Percentiles rank a stretch among this genome's conserved stretches.
Conservation (phyloP, 2,888 invertebrate species). For the Macropis europaea region DNA sequence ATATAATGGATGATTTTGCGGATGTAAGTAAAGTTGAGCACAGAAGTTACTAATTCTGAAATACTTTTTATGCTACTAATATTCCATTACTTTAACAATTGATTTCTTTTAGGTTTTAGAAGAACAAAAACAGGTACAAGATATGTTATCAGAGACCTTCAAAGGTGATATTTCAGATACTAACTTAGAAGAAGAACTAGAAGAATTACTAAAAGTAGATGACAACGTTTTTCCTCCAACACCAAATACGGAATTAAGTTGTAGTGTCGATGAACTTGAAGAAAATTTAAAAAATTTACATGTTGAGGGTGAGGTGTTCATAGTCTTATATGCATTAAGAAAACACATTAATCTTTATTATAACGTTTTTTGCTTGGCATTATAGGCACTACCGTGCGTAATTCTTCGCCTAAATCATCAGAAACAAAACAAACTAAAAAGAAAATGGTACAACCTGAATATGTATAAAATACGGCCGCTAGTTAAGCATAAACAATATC, state of each 20-base stretch:
- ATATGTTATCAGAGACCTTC: conserved; percentile 80
- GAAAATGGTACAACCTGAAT: not conserved
- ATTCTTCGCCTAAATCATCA: not conserved
- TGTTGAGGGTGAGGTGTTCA: conserved; percentile 66
- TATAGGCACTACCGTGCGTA: not conserved
- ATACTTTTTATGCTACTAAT: conserved; percentile 8
- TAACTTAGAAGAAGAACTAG: conserved; percentile 86
- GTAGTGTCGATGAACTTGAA: conserved; percentile 54
- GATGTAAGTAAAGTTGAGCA: conserved; percentile 81
- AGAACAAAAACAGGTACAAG: conserved; percentile 82
- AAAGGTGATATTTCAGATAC: conserved; percentile 82
- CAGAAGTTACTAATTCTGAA: not conserved
- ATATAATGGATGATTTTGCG: conserved; percentile 87
- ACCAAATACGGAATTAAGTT: conserved; percentile 19
- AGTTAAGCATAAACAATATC: not conserved
- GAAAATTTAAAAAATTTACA: conserved; percentile 59
- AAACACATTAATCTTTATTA: not conserved
- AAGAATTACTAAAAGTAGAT: conserved; percentile 81
- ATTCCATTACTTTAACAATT: not conserved
- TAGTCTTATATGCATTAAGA: not conserved
- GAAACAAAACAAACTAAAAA: conserved; percentile 4
- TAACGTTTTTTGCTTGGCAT: not conserved
- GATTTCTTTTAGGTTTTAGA: conserved; percentile 82
- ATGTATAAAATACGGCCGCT: not conserved
- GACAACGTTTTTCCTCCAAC: conserved; percentile 15